Conservation (phyloP, 2,113 vertebrate genomes). For the Axis porcinus region DNA sequence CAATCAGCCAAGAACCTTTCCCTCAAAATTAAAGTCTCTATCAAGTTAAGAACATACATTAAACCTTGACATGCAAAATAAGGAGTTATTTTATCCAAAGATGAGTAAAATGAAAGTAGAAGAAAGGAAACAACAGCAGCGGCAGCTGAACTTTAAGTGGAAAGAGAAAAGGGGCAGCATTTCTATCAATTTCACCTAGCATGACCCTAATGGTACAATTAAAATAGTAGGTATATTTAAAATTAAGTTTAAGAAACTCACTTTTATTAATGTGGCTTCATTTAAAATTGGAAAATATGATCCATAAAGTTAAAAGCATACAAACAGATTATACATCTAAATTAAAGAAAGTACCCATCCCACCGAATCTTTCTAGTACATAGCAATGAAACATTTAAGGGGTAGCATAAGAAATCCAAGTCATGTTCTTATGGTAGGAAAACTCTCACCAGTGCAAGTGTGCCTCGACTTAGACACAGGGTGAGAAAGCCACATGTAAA, state of each 20-base stretch:
- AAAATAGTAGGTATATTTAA: neutral
- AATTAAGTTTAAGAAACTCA: slow-evolving; percentile 4
- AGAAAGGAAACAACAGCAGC: neutral
- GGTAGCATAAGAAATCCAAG: neutral
- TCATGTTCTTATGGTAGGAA: neutral
- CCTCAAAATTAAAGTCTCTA: slow-evolving; percentile 42
- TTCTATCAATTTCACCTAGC: neutral
- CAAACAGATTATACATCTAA: neutral
- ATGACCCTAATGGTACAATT: neutral
- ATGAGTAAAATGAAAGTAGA: neutral
- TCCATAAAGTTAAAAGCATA: neutral
- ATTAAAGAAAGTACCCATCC: neutral
- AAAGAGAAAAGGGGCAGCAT: neutral
- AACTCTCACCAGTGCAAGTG: neutral
- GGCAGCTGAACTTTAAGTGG: neutral
- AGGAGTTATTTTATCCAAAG: neutral
- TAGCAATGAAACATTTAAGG: neutral
- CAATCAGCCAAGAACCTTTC: slow-evolving; percentile 62
- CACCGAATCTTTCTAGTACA: neutral
- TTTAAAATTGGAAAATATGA: neutral
- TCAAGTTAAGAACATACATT: neutral
- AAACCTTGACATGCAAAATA: neutral
- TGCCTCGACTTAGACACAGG: neutral
- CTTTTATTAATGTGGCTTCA: neutral
- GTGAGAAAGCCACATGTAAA: neutral